Evolutionary conservation across 30 jellyfish, hydroid and myxozoan species (phyloP).

Genomic region (Turritopsis dohrnii): DNA sequence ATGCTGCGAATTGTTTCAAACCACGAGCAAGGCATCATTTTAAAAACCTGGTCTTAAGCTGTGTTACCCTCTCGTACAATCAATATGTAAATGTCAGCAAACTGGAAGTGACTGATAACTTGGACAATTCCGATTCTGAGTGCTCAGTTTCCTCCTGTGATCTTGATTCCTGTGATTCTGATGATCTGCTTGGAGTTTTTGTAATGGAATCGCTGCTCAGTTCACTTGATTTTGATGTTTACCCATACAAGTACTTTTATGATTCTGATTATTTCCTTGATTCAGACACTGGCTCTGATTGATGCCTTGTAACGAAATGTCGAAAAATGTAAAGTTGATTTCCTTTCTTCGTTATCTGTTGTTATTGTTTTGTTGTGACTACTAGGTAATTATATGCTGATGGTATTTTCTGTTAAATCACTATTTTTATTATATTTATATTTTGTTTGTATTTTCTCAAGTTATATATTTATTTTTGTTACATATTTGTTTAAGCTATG

Average conservation of each 20-base stretch:
- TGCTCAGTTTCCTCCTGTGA: not conserved
- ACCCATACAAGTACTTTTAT: not conserved
- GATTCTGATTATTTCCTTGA: slow-evolving; percentile 9
- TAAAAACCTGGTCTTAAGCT: not conserved
- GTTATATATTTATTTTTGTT: no score
- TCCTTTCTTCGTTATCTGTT: no score
- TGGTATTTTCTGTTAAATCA: no score
- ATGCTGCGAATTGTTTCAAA: not conserved
- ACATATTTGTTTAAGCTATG: no score
- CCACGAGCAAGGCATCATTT: slow-evolving; percentile 17
- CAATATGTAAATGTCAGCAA: not conserved
- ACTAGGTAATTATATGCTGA: no score
- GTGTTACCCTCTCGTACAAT: not conserved
- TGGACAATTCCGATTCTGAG: slow-evolving; percentile 2
- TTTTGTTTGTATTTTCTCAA: no score
- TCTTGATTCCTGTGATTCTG: not conserved
- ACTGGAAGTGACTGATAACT: slow-evolving; percentile 1
- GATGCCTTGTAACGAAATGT: no score
- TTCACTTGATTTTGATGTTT: not conserved
- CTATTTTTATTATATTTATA: no score
- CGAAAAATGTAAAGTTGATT: no score
- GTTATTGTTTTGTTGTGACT: no score
- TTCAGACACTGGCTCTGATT: not conserved
- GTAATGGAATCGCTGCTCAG: not conserved
- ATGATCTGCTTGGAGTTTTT: not conserved